A percentile compares a stretch with the other conserved stretches of the same genome.
Conservation (phyloP, 2,888 invertebrate species). For the Drosophila helvetica region DNA sequence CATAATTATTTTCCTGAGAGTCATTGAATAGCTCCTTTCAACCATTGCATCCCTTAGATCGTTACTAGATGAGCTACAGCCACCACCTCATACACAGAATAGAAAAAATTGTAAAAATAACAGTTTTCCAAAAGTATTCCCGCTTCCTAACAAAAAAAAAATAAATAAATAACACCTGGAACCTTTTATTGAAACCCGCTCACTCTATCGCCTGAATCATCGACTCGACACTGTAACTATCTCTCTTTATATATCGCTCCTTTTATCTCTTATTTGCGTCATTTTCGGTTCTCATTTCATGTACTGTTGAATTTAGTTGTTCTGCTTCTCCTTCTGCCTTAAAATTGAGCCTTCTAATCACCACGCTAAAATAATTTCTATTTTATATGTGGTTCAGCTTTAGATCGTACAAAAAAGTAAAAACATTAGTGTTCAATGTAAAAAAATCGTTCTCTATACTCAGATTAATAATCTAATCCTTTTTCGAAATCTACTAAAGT, state of each 20-base stretch:
- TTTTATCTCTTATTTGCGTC: conserved; percentile 30
- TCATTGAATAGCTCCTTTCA: conserved; percentile 21
- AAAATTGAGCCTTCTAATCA: conserved; percentile 68
- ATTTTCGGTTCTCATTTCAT: not conserved
- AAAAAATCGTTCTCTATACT: conserved; percentile 1
- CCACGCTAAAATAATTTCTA: conserved; percentile 84
- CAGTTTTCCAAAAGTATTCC: conserved; percentile 3
- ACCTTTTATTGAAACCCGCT: conserved; percentile 1
- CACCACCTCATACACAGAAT: not conserved
- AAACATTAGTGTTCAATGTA: too few relatives aligned
- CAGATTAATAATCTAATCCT: not conserved
- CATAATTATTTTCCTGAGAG: conserved; percentile 29
- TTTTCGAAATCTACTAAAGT: not conserved
- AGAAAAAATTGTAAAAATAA: not conserved
- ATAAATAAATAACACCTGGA: conserved; percentile 11
- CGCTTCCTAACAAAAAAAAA: conserved; percentile 7
- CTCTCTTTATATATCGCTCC: conserved; percentile 21
- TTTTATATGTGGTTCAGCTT: conserved; percentile 85
- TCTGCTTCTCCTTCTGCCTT: conserved; percentile 50
- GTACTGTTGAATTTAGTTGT: conserved; percentile 3
- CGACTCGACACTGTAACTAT: conserved; percentile 6
- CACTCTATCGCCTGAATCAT: conserved; percentile 13
- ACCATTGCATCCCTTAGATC: not conserved
- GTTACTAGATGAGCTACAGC: not conserved
- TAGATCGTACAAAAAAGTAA: conserved; percentile 74